Conservation (phyloP, 2,888 invertebrate genomes). For the Deilephila elpenor region DNA sequence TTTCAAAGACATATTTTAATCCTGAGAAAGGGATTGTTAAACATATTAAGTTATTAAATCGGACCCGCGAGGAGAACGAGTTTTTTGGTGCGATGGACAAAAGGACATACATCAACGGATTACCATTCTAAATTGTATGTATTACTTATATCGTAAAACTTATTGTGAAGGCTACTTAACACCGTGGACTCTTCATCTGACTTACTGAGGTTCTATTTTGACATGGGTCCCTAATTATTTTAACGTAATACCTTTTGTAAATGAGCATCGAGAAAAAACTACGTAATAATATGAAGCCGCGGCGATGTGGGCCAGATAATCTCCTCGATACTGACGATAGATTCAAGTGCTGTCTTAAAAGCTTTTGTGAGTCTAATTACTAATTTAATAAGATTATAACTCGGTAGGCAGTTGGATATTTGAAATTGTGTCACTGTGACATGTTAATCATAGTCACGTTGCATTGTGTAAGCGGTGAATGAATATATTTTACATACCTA, state of each 20-base stretch:
- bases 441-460: constrained; percentile 20
- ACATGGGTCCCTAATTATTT: constrained; percentile 79
- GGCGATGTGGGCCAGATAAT: constrained; percentile 57
- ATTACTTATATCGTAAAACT: constrained; percentile 66
- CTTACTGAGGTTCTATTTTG: constrained; percentile 73
- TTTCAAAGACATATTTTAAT: constrained; percentile 55
- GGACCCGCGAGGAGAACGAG: constrained; percentile 57
- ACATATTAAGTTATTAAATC: constrained; percentile 75
- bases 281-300: constrained; percentile 54
- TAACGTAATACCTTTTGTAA: constrained; percentile 73
- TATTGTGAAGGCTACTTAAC: constrained; percentile 73
- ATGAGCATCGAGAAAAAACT: constrained; percentile 52
- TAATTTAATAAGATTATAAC: constrained; percentile 49
- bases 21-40: constrained; percentile 65
- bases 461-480: constrained; percentile 12
- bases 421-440: constrained; percentile 25
- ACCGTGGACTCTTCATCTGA: constrained; percentile 60
- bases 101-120: constrained; percentile 77
- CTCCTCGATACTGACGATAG: constrained; percentile 59
- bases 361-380: constrained; percentile 55
- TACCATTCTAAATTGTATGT: constrained; percentile 77
- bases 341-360: constrained; percentile 46
- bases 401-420: constrained; percentile 32
- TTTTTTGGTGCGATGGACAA: constrained; percentile 63
- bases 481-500: constrained; percentile 4